Base-by-base conservation (phyloP, 2,888 invertebrate genomes). In the Crioceris asparagi region DNA sequence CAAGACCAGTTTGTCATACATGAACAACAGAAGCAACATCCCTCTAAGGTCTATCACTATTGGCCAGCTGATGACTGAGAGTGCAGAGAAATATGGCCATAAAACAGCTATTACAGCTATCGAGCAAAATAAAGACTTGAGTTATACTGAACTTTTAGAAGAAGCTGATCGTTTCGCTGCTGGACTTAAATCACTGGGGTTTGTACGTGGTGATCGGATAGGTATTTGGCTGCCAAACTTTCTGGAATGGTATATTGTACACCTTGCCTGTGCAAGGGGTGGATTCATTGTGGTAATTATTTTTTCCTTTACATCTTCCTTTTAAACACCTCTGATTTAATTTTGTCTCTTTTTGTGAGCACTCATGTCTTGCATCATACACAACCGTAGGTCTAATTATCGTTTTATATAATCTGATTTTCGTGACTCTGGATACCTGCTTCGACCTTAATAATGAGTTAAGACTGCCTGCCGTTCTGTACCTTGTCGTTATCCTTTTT, bases 201-300 rank as follows among this genome's bases (percentile, higher is more conserved):
- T 88, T 12, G 57, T 72, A 36, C 69, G 63, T 17, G 85, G 85
- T 0, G 88, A 91, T 54, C 64, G 80, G 6, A 55, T 92, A 3
- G 88, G 81, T 1, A 67, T 91, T 15, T 87, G 84, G 82, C 75
- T 80, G 0, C 84, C 86, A 1, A 91, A 87, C 62, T 67, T 70
- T 21, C 59, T 74, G 29, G 79, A 86, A 55, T 92, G 90, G 90
- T 72, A 80, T 41, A 50, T 85, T 0, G 65, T 75, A 0, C 75
- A 79, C 57, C 64, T 81, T 56, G 87, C 81, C 0, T 74, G 79
- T 1, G 74, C 80, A 1, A 72, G 83, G 44, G 72, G 75, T 2
- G 90, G 88, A 1, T 62, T 84, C 2, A 67, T 83, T 17, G 63
- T 83, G 60, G 85, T 83, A 60, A 62, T n/a, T n/a, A n/a, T n/a